These are phyloP conservation scores for Blomia tropicalis DNA, from an alignment of 2,888 invertebrate genomes.

Conservation along the genomic window DNA sequence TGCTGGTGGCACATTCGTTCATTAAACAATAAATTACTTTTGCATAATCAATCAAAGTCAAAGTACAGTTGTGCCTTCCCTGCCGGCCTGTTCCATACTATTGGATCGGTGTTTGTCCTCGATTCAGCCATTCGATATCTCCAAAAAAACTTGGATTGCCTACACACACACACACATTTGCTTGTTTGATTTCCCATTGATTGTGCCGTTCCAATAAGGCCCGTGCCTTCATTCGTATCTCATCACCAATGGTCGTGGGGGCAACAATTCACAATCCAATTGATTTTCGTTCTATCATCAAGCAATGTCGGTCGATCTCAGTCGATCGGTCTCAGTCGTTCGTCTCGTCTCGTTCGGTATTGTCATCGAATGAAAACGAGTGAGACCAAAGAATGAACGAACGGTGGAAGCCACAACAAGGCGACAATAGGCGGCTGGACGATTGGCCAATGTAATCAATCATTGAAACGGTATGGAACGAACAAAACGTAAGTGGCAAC, in stretches of 20 bases:
- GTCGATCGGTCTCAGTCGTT: too few relatives aligned
- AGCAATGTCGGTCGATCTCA: too few relatives aligned
- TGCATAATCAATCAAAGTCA: constrained; percentile 27
- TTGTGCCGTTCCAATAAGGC: too few relatives aligned
- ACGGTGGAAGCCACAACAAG: constrained; percentile 1
- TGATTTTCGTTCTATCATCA: constrained; percentile 19
- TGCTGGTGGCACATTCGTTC: constrained; percentile 8
- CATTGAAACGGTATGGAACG: too few relatives aligned
- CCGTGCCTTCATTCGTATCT: neutral
- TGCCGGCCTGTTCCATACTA: too few relatives aligned
- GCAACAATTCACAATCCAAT: neutral
- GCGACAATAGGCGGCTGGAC: constrained; percentile 2
- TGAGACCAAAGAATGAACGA: neutral
- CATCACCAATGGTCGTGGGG: neutral
- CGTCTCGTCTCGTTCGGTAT: neutral
- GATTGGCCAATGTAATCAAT: neutral
- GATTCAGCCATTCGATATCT: constrained; percentile 11
- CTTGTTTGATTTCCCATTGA: constrained; percentile 11
- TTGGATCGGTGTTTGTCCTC: too few relatives aligned
- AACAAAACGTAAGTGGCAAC: too few relatives aligned
- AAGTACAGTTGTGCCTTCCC: constrained; percentile 17
- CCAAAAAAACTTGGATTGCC: too few relatives aligned
- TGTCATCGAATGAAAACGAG: neutral
- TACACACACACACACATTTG: too few relatives aligned
- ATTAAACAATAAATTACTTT: constrained; percentile 26